Evolutionary conservation across 2,797 vertebrate genomes (phyloP), one percentile per base, ranked within the genome.

Genomic region (Ctenopoma kingsleyae): DNA sequence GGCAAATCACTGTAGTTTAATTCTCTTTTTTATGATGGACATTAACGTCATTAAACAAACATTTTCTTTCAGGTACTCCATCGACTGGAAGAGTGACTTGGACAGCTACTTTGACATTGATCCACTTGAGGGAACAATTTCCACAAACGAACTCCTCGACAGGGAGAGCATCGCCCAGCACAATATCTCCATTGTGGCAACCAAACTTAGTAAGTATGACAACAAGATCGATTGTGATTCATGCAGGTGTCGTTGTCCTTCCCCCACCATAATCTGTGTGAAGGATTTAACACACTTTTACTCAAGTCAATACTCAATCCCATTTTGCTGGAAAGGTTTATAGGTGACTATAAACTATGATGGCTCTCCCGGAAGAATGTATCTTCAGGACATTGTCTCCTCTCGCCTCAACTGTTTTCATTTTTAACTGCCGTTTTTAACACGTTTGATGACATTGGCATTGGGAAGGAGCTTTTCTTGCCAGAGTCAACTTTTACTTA

Each of bases 141-240:
- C 97, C 80, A 99, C 97, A 57, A 97, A 97, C 50, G 96, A 98
- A 81, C 93, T 96, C 58, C 92, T 99, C 50, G 97, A 99, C 95
- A 93, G 97, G 80, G 98, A 99, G 86, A 97, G 76, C 88, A 95
- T 95, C 17, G 92, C 96, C 8, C 97, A 97, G 83, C 97, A 98
- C 90, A 99, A 98, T 86, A 96, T 99, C 93, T 97, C 97, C 81
- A 91, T 98, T 72, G 95, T 98, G 90, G 97, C 98, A 30, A 98
- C 96, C 91, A 99, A 99, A 96, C 94, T 98, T 88, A 99, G 98
- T 99, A 94, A 98, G 98, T 98, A 96, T 93, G 87, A 82, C 81
- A 71, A 49, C 61, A 9, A 35, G 71, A 76, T 78, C 30, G 59
- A 65, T 73, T 7, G 48, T 76, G 69, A 89, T 82, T 78, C 71